Evolutionary conservation across 2,797 vertebrate genomes (phyloP).

Genomic region (Merluccius polli): DNA sequence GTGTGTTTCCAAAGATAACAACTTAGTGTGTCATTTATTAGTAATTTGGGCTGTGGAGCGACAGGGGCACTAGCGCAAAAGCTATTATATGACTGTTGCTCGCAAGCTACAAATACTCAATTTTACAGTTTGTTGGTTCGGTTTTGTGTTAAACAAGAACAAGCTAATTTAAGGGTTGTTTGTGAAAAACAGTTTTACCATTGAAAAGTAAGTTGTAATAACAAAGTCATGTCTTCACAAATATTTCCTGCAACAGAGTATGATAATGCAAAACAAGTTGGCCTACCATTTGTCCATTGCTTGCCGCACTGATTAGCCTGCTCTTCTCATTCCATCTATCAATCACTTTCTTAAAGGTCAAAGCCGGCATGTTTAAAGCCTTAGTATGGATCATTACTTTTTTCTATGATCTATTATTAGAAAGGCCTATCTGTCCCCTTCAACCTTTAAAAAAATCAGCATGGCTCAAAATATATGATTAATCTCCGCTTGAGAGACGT

Average conservation of each 20-base stretch:
- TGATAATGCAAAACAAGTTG: not conserved
- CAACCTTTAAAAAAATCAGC: constrained; percentile 5
- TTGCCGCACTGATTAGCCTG: not conserved
- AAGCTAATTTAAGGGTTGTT: not conserved
- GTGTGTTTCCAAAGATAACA: not conserved
- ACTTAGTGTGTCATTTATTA: not conserved
- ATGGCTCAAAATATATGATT: constrained; percentile 1
- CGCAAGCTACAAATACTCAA: not conserved
- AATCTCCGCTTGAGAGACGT: constrained; percentile 10
- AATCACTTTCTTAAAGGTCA: constrained; percentile 21
- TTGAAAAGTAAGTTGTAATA: not conserved
- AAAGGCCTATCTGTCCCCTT: constrained; percentile 12
- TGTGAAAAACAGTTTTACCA: not conserved
- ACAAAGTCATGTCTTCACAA: not conserved
- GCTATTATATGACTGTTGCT: too few relatives aligned
- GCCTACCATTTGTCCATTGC: not conserved
- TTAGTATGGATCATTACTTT: constrained; percentile 1
- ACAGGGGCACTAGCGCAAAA: not conserved
- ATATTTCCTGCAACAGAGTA: not conserved
- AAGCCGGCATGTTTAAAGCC: constrained; percentile 3
- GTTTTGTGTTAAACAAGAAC: not conserved
- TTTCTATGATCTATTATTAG: not conserved
- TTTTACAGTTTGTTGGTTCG: not conserved
- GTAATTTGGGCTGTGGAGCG: not conserved
- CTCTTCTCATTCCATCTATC: not conserved